Percentiles rank a stretch among this genome's conserved stretches.
These are phyloP conservation scores for Melangyna quadrimaculata DNA, from an alignment of 2,888 invertebrate genomes.

Conservation along the genomic window DNA sequence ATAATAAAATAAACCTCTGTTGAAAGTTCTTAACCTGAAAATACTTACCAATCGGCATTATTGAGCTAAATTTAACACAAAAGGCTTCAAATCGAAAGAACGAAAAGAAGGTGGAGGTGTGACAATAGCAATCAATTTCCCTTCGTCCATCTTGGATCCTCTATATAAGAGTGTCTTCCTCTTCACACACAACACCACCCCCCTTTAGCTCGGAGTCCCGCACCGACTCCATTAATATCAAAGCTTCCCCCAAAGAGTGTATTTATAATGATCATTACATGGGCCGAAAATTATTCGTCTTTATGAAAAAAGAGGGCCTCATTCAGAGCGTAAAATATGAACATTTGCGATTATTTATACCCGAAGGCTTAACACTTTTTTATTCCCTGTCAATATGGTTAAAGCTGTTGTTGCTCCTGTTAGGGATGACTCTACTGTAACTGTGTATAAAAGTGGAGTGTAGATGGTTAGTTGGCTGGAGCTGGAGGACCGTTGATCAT, in stretches of 20 bases:
- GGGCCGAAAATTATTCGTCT: constrained; percentile 26
- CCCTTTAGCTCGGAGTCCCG: background rate
- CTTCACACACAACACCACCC: background rate
- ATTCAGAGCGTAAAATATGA: constrained; percentile 65
- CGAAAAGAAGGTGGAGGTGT: constrained; percentile 72
- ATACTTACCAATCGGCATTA: background rate
- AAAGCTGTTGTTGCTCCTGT: constrained; percentile 54
- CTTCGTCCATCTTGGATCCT: background rate
- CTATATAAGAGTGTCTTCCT: background rate
- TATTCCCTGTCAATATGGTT: constrained; percentile 23
- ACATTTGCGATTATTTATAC: constrained; percentile 71
- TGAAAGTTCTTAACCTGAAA: constrained; percentile 4
- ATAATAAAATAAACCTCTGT: constrained; percentile 55
- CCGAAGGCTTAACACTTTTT: constrained; percentile 67
- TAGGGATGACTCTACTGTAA: constrained; percentile 36
- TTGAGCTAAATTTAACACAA: constrained; percentile 30
- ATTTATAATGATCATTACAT: constrained; percentile 23
- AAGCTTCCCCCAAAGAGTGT: constrained; percentile 4
- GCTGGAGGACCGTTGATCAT: constrained; percentile 61
- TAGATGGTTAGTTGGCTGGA: background rate
- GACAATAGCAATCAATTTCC: constrained; percentile 73
- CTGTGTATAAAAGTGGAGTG: background rate
- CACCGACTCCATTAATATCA: background rate
- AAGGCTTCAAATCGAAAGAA: constrained; percentile 31
- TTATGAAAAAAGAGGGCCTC: constrained; percentile 26